These are phyloP conservation scores for Acanthaster planci DNA, from an alignment of 35 echinoderm and acorn worm genomes.

Conservation along the genomic window DNA sequence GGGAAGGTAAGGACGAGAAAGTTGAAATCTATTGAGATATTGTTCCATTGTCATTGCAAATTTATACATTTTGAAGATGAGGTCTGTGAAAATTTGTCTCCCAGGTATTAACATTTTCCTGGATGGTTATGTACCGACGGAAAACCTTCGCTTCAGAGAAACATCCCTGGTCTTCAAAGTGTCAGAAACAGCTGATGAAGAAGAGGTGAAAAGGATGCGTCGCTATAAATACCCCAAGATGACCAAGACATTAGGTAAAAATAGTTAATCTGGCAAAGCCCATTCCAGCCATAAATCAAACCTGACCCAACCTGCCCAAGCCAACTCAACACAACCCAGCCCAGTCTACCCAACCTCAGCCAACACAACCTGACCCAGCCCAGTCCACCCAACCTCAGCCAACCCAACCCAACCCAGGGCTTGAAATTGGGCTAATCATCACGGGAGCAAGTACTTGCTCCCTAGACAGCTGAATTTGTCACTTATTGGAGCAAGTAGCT, in stretches of 20 bases:
- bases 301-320: too few relatives aligned
- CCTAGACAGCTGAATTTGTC: too few relatives aligned
- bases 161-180: slow-evolving; percentile 91
- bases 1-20: slow-evolving; percentile 68
- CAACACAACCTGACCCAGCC: too few relatives aligned
- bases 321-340: too few relatives aligned
- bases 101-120: slow-evolving; percentile 96
- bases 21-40: too few relatives aligned
- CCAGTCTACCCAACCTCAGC: too few relatives aligned
- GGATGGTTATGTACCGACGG: slow-evolving; percentile 93
- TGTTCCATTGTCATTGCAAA: not conserved
- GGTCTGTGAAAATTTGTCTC: not conserved
- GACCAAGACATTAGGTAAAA: slow-evolving; percentile 78
- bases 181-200: slow-evolving; percentile 82
- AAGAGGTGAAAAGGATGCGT: slow-evolving; percentile 82
- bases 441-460: too few relatives aligned
- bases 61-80: not conserved
- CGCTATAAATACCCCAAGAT: slow-evolving; percentile 75
- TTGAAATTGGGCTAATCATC: too few relatives aligned
- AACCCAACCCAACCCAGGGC: too few relatives aligned
- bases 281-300: too few relatives aligned
- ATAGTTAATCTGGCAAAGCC: not conserved
- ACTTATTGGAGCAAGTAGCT: too few relatives aligned
- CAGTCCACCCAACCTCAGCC: too few relatives aligned
- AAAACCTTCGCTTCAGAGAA: slow-evolving; percentile 91